phyloP scores from a whole-genome alignment of 2,113 vertebrate species.

The Lasiurus cinereus region DNA sequence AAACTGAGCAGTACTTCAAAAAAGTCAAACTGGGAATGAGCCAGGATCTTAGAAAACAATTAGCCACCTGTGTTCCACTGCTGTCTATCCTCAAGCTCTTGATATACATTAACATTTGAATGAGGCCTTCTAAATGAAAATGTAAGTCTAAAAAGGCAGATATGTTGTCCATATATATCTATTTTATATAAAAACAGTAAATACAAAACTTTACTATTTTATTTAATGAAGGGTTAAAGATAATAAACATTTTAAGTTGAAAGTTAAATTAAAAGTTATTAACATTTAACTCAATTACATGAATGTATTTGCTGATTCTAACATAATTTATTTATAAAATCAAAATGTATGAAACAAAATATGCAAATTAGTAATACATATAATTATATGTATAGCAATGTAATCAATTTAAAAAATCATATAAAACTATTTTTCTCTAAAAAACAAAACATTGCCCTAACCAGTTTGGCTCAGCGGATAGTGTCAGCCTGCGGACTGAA shows the following conservation, averaged over 20 bases:
- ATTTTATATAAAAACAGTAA: neutral
- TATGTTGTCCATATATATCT: neutral
- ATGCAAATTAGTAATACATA: neutral
- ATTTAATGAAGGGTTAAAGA: neutral
- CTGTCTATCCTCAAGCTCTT: neutral
- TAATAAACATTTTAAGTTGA: neutral
- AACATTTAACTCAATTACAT: neutral
- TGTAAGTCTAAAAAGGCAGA: neutral
- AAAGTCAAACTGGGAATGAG: neutral
- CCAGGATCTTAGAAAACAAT: neutral
- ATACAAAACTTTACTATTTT: neutral
- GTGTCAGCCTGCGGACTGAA: too few species aligned
- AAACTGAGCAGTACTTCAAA: conserved; percentile 4
- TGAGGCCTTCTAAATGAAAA: conserved; percentile 46
- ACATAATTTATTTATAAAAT: neutral
- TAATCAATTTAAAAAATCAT: neutral
- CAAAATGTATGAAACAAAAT: neutral
- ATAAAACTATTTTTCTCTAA: neutral
- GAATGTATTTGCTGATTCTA: neutral
- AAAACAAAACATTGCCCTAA: neutral
- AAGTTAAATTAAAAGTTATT: neutral
- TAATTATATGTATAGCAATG: neutral
- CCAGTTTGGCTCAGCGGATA: too few species aligned
- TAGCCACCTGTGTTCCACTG: neutral
- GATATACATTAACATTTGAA: neutral